A percentile compares a stretch with the other conserved stretches of the same genome.
These are phyloP conservation scores for Oceanodroma tethys DNA, from an alignment of 2,113 vertebrate genomes.

Conservation along the genomic window DNA sequence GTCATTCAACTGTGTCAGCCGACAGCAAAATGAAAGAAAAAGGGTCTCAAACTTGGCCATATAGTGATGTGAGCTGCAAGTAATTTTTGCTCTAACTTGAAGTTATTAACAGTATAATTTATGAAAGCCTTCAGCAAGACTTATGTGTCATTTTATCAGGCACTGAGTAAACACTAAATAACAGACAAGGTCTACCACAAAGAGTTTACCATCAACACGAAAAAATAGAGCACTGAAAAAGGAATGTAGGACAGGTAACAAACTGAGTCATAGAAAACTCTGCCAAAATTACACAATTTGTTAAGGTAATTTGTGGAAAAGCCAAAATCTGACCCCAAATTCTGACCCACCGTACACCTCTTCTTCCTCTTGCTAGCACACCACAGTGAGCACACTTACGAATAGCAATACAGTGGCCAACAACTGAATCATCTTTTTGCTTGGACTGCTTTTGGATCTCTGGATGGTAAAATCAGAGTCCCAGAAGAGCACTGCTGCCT, in stretches of 20 bases:
- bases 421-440: background rate
- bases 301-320: background rate
- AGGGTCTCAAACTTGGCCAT: background rate
- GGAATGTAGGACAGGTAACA: background rate
- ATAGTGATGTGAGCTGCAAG: background rate
- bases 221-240: background rate
- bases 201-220: background rate
- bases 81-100: background rate
- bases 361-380: background rate
- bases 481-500: background rate
- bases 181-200: background rate
- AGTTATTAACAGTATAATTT: conserved; percentile 16
- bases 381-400: background rate
- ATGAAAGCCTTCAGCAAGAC: conserved; percentile 1
- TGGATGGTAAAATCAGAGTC: background rate
- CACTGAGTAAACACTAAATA: conserved; percentile 7
- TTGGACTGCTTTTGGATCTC: background rate
- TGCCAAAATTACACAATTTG: background rate
- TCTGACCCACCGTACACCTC: background rate
- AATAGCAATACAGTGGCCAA: background rate
- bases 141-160: background rate
- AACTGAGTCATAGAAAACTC: background rate
- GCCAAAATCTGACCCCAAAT: background rate
- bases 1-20: background rate
- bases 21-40: background rate